Evolutionary conservation across 1,140 invertebrate species (phyloP), one percentile per base, ranked within the genome.

Genomic region (Bombus superbus): DNA sequence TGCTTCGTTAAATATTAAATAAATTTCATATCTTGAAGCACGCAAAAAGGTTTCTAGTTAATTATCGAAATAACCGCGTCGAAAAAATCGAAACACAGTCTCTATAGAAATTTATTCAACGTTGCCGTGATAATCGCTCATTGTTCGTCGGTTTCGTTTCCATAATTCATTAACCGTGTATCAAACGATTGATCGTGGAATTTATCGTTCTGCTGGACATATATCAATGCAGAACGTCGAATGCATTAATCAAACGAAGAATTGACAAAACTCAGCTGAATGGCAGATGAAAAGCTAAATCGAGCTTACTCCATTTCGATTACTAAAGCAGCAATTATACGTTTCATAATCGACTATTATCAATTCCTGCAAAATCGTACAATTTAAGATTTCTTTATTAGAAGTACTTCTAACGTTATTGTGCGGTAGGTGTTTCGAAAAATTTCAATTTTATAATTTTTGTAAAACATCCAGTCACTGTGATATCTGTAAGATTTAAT

Each of bases 131-230:
- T 80, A 79, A 57, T 62, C 57, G 83, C 22, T 69, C 73, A 88
- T 86, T 86, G 79, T 89, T 88, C 74, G 53, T 25, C 77, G 13
- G 28, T 74, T 69, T 89, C 42, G 73, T 89, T 89, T 82, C 74
- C 78, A 88, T 80, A 88, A 82, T 82, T 89, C 88, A 89, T 89
- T 88, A 82, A 71, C 38, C 69, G 62, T 59, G 81, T 74, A 66
- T 62, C 78, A 85, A 89, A 88, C 75, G 78, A 77, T 85, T 32
- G 79, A 47, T 28, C 59, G 13, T 53, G 66, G 38, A 74, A 89
- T 86, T 88, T 83, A 68, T 89, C 72, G 69, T 88, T 66, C 62
- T 42, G 68, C 82, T 85, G 77, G 71, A n/a, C 72, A 40, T 38
- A 47, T 64, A 64, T 69, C 57, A 40, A 69, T 77, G 86, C 75